Evolutionary conservation across 1,140 invertebrate species (phyloP).

Genomic region (Drosophila carrolli): DNA sequence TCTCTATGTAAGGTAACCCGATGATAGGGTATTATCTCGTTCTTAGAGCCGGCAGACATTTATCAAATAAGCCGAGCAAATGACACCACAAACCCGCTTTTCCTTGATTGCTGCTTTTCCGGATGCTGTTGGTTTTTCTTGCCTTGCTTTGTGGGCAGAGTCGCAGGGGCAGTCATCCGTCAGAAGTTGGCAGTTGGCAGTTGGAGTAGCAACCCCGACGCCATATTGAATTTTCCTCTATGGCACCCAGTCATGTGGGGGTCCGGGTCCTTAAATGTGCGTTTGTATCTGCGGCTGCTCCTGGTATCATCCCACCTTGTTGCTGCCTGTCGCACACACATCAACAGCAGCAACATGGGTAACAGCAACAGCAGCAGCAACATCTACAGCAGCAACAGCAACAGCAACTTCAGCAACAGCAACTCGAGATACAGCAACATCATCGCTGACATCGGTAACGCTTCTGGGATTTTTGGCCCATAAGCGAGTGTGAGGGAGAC

Average conservation of each 20-base stretch:
- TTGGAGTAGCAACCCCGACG: conserved; percentile 51
- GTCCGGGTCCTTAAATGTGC: conserved; percentile 16
- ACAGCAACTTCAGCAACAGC: conserved; percentile 29
- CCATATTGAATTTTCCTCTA: conserved; percentile 70
- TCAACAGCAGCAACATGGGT: conserved; percentile 29
- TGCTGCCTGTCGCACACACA: conserved; percentile 69
- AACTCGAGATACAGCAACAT: conserved; percentile 35
- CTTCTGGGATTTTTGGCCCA: conserved; percentile 63
- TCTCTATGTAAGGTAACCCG: neutral
- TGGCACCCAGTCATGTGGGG: conserved; percentile 16
- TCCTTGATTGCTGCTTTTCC: conserved; percentile 21
- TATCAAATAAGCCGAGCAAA: conserved; percentile 15
- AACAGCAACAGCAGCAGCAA: conserved; percentile 22
- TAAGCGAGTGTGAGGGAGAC: conserved; percentile 9
- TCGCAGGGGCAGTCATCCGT: conserved; percentile 62
- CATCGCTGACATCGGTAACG: conserved; percentile 56
- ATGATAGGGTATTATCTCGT: conserved; percentile 9
- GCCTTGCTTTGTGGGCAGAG: conserved; percentile 24
- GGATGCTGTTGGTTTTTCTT: conserved; percentile 28
- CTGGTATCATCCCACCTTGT: conserved; percentile 64
- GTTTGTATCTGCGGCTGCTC: conserved; percentile 36
- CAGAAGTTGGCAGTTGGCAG: conserved; percentile 67
- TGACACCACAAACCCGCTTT: conserved; percentile 26
- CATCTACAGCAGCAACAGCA: conserved; percentile 14
- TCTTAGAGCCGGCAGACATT: neutral